A percentile compares a stretch with the other conserved stretches of the same genome.
phyloP scores from a whole-genome alignment of 2,797 vertebrate species.

The Alauda arvensis region DNA sequence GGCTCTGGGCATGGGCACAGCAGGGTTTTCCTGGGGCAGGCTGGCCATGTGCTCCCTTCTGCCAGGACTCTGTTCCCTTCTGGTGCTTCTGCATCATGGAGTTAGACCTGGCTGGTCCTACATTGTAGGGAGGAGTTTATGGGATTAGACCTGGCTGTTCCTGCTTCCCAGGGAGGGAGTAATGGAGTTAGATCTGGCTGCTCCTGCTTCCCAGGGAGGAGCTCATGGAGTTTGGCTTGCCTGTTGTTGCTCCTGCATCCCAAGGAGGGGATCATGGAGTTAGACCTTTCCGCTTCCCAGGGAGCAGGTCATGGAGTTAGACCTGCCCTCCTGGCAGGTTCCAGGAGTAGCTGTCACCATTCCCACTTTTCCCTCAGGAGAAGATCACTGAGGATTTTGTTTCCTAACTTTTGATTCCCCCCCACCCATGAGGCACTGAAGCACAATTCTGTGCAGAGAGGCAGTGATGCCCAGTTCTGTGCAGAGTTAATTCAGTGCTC shows the following conservation, averaged over 20 bases:
- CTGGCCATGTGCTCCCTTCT: fast-evolving
- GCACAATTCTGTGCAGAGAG: background rate
- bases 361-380: background rate
- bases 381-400: background rate
- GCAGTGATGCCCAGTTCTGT: background rate
- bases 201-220: background rate
- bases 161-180: no score
- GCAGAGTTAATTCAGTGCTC: background rate
- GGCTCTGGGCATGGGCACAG: background rate
- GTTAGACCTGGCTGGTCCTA: background rate
- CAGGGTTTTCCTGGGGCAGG: background rate
- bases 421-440: background rate
- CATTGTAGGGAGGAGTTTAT: no score
- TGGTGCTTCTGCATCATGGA: background rate
- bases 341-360: background rate
- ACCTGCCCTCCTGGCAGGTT: fast-evolving
- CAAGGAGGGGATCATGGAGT: no score
- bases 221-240: no score
- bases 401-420: background rate
- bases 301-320: no score
- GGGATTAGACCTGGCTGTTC: no score
- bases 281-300: background rate
- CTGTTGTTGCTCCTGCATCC: no score
- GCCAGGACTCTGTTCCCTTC: background rate
- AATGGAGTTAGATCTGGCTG: no score